Evolutionary conservation across 2,113 vertebrate species (phyloP).

Genomic region (Balaenoptera acutorostrata): DNA sequence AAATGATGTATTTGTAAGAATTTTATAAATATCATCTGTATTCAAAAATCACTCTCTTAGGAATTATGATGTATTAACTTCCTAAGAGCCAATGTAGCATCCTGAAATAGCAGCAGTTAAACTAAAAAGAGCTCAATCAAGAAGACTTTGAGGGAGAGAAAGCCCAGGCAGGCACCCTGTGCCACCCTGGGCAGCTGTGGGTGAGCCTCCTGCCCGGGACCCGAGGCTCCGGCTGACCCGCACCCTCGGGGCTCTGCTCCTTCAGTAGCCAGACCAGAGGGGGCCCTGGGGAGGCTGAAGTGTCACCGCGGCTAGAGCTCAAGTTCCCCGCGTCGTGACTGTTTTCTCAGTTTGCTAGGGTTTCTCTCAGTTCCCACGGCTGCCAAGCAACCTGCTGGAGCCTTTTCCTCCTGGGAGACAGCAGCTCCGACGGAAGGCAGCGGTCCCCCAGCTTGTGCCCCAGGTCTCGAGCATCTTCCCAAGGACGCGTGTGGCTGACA

Average conservation of each 20-base stretch:
- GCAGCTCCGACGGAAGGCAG: background rate
- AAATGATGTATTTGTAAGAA: background rate
- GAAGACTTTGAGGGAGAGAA: background rate
- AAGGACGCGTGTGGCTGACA: background rate
- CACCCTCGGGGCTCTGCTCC: background rate
- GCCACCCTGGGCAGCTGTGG: too few relatives aligned
- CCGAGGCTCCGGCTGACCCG: rapidly evolving
- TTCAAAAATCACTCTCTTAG: background rate
- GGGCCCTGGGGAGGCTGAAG: background rate
- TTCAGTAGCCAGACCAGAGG: background rate
- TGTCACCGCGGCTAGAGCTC: background rate
- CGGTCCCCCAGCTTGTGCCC: background rate
- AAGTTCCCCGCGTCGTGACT: rapidly evolving
- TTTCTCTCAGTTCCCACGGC: too few relatives aligned
- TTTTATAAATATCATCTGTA: background rate
- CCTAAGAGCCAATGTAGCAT: background rate
- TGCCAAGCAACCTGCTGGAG: background rate
- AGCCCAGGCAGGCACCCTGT: too few relatives aligned
- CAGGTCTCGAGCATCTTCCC: rapidly evolving
- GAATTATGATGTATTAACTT: background rate
- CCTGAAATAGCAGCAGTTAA: background rate
- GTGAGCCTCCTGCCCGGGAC: background rate
- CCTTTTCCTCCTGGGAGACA: rapidly evolving
- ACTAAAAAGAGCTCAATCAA: background rate
- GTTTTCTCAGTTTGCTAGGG: background rate